Base-by-base conservation (phyloP, 2,797 vertebrate species). In the Artibeus lituratus region DNA sequence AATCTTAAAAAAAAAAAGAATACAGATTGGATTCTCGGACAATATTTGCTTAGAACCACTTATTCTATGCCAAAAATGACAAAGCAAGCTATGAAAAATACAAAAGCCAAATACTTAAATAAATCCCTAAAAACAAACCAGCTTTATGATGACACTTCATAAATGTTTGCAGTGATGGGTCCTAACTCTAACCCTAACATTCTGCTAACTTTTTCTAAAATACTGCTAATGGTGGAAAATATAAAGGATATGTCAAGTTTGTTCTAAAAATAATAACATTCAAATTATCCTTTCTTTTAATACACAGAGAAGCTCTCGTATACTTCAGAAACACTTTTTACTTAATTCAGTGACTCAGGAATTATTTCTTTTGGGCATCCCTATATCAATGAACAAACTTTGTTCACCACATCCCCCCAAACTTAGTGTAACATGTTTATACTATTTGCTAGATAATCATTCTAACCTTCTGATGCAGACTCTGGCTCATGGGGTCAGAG, bases 371-470 rank as follows among this genome's bases (percentile, higher is more conserved):
- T 53, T 70, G 19, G 29, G 4, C 4, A 70, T 81, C 51, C 65
- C 18, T 57, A 0, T 21, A n/a, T 65, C 39, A 55, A 24, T 83
- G 15, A 32, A 22, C 14, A 87, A 53, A 70, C 32, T 51, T 93
- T 70, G 26, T 70, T 83, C 5, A 62, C 3, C 26, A 18, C 49
- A 15, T 3, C 11, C 21, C 10, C 39, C 24, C 16, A 35, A 39
- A 55, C 47, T 80, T 53, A 65, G 10, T 70, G 35, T 77, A 62
- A 55, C 0, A 2, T 55, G 12, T 84, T 94, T 19, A 55, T 42
- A 82, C 47, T 55, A 86, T 70, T 88, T 35, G 35, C 29, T 81
- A 81, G 53, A 69, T 65, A 65, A 72, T 24, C 26, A 62, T 90
- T 49, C 65, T 11, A 77, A 77, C 1, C 18, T 51, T 51, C 16